Evolutionary conservation across 2,797 vertebrate genomes (phyloP).

Genomic region (Salarias fasciatus): DNA sequence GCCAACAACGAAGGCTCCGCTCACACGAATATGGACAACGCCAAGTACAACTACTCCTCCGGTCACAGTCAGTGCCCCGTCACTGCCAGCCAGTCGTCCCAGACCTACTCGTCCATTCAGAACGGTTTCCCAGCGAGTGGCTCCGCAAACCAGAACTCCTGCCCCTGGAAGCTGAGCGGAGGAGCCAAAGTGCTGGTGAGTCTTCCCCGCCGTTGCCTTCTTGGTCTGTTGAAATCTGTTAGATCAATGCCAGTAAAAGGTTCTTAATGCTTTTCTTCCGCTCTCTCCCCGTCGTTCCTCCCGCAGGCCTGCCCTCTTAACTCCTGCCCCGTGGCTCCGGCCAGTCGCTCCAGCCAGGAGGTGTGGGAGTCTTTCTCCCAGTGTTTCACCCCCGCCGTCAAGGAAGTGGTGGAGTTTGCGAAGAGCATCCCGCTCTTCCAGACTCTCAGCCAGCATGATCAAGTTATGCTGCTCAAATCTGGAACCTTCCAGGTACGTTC

Average conservation of each 20-base stretch:
- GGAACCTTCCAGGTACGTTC: conserved; percentile 85
- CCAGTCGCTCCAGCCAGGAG: conserved; percentile 82
- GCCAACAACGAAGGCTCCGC: conserved; percentile 55
- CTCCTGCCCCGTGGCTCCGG: conserved; percentile 80
- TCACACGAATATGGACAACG: conserved; percentile 59
- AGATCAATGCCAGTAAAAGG: conserved; percentile 3
- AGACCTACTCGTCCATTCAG: conserved; percentile 65
- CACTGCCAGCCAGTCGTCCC: conserved; percentile 53
- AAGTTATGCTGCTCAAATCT: conserved; percentile 87
- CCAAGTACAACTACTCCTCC: conserved; percentile 71
- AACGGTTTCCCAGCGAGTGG: conserved; percentile 56
- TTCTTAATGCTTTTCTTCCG: conserved; percentile 16
- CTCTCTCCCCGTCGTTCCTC: conserved; percentile 3
- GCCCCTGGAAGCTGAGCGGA: conserved; percentile 80
- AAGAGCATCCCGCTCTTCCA: conserved; percentile 87
- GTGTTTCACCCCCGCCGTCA: conserved; percentile 87
- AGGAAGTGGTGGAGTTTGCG: conserved; percentile 87
- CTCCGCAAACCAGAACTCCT: conserved; percentile 70
- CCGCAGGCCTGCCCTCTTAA: conserved; percentile 85
- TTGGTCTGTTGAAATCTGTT: neutral
- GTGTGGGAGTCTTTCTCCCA: conserved; percentile 87
- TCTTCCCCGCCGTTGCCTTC: neutral
- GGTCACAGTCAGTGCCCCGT: conserved; percentile 73
- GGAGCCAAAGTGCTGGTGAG: conserved; percentile 86
- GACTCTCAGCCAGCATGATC: conserved; percentile 83